Percentiles rank a stretch among this genome's conserved stretches.
phyloP scores from a whole-genome alignment of 2,797 vertebrate species.

The Macropodus opercularis region DNA sequence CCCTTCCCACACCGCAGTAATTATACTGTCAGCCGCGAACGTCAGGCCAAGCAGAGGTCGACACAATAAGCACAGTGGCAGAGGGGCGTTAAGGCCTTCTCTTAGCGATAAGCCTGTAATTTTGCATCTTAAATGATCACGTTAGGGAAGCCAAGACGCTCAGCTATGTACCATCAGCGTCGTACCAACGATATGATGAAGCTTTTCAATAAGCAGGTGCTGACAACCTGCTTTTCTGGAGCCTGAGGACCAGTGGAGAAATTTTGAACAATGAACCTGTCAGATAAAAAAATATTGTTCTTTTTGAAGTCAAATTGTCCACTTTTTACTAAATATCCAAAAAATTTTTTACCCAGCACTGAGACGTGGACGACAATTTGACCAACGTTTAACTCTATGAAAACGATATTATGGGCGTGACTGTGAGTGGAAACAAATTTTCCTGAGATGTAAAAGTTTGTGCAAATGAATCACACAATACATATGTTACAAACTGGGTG shows the following conservation, averaged over 20 bases:
- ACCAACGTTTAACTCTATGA: constrained; percentile 31
- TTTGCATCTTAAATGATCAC: constrained; percentile 84
- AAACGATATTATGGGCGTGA: constrained; percentile 12
- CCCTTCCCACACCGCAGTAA: constrained; percentile 84
- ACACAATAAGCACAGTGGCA: constrained; percentile 81
- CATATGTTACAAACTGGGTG: no score
- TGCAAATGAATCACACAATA: no score
- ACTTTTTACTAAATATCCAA: no score
- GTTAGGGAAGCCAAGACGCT: constrained; percentile 78
- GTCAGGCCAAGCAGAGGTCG: constrained; percentile 74
- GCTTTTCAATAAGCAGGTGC: constrained; percentile 67
- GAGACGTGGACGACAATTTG: background rate
- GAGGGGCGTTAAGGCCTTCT: constrained; percentile 73
- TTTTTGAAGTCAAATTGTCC: constrained; percentile 18
- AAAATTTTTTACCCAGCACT: constrained; percentile 17
- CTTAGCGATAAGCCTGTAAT: constrained; percentile 85
- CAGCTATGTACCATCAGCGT: constrained; percentile 49
- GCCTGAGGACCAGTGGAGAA: background rate
- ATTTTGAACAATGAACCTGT: constrained; percentile 44
- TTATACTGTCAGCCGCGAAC: constrained; percentile 87
- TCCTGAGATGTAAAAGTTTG: no score
- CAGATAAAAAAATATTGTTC: constrained; percentile 36
- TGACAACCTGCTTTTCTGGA: constrained; percentile 38
- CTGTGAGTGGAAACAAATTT: background rate
- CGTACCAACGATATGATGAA: constrained; percentile 65